A percentile compares a stretch with the other conserved stretches of the same genome.
These are phyloP conservation scores for Heliocidaris tuberculata DNA, from an alignment of 35 echinoderm and acorn worm genomes.

Conservation along the genomic window DNA sequence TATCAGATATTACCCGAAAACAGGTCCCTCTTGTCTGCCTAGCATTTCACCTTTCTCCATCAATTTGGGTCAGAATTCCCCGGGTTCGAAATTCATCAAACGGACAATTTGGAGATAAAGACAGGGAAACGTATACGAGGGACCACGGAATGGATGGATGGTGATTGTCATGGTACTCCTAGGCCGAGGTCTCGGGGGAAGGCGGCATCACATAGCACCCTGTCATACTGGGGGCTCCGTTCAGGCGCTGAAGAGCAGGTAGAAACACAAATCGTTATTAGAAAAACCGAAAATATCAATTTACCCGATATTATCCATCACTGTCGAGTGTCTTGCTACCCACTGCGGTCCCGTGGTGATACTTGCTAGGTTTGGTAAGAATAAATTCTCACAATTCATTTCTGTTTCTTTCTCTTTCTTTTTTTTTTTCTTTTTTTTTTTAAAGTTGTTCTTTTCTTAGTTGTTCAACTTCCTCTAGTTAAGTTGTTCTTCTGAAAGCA, in stretches of 20 bases:
- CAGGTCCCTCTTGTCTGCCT: not conserved
- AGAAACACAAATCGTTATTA: not conserved
- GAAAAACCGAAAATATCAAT: conserved; percentile 25
- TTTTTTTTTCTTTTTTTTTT: too few species aligned
- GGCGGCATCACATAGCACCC: conserved; percentile 27
- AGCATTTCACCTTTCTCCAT: not conserved
- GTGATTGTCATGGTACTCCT: not conserved
- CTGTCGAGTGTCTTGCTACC: conserved; percentile 12
- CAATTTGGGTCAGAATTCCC: conserved; percentile 2
- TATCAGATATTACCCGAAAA: not conserved
- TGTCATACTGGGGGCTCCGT: conserved; percentile 8
- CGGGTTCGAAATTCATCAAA: not conserved
- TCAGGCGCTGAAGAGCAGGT: not conserved
- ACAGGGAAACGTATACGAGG: not conserved
- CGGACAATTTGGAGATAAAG: not conserved
- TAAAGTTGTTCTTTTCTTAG: too few species aligned
- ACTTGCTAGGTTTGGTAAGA: not conserved
- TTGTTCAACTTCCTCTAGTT: not conserved
- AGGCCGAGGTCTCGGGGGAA: not conserved
- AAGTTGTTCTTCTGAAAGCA: not conserved
- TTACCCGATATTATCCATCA: conserved; percentile 25
- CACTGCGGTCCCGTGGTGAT: conserved; percentile 9
- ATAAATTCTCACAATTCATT: not conserved
- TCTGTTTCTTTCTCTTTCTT: too few species aligned
- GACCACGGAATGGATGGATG: not conserved